Evolutionary conservation across 2,797 vertebrate species (phyloP).

Genomic region (Danio jaintianensis): DNA sequence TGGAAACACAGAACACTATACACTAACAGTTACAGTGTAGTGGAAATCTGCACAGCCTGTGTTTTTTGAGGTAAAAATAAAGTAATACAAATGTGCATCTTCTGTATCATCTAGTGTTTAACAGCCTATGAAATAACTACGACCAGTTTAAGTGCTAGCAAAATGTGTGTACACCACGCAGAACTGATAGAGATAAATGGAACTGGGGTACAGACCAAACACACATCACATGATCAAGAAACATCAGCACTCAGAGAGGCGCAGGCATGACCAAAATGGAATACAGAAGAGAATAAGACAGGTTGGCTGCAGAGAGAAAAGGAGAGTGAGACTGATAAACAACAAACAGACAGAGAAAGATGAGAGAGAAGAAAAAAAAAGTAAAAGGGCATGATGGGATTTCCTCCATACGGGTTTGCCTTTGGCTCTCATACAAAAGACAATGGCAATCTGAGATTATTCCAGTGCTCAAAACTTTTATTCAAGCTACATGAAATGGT

Average conservation of each 20-base stretch:
- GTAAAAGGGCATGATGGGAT: slow-evolving; percentile 27
- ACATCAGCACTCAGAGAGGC: neutral
- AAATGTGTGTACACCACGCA: slow-evolving; percentile 6
- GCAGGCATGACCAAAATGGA: slow-evolving; percentile 5
- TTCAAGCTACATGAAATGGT: neutral
- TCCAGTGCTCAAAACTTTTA: neutral
- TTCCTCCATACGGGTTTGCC: slow-evolving; percentile 2
- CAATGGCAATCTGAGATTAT: neutral
- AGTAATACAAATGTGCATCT: neutral
- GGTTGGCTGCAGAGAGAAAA: slow-evolving; percentile 21
- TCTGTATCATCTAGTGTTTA: slow-evolving; percentile 16
- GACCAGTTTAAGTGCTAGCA: slow-evolving; percentile 31
- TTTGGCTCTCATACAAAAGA: slow-evolving; percentile 21
- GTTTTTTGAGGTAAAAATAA: neutral
- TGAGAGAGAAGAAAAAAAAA: slow-evolving; percentile 21
- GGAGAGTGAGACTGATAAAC: neutral
- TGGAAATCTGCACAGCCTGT: neutral
- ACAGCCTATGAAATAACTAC: slow-evolving; percentile 33
- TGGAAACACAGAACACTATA: neutral
- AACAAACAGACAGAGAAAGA: slow-evolving; percentile 19
- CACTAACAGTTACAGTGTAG: neutral
- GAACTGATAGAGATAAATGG: slow-evolving; percentile 30
- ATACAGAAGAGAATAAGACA: slow-evolving; percentile 34
- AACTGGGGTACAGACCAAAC: neutral
- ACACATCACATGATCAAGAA: neutral